Evolutionary conservation across 2,797 vertebrate genomes (phyloP), one percentile per base, ranked within the genome.

Genomic region (Oreochromis grahami): DNA sequence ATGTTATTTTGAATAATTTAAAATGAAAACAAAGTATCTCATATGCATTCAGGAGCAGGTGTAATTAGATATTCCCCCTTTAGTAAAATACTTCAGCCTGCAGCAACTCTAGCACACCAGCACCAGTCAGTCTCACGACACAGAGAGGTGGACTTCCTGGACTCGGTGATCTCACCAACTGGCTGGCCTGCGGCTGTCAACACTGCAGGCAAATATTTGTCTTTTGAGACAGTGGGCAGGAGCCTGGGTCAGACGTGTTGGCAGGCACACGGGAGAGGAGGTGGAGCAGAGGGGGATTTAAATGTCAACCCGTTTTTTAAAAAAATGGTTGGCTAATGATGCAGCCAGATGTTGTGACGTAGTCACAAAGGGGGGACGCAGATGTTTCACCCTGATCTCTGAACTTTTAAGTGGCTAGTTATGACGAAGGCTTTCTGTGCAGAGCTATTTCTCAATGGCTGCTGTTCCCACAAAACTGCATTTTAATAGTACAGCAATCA

Each of bases 151-250:
- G 88, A 88, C 87, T 85, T 63, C 32, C 21, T 87, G 78, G 85
- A 88, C 85, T 52, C 15, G 8, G 32, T 90, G 86, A 89, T 53
- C 68, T 91, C 86, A 88, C 51, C 32, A n/a, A 80, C 48, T 24
- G 68, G 83, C 84, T 24, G 76, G 51, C 86, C 58, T 26, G 4
- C 91, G 53, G 79, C 91, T 94, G 88, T 93, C 87, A 84, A 94
- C 92, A 95, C 91, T 79, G 29, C 76, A 43, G 84, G 89, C 93
- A 96, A 96, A 96, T 96, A 96, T 96, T 96, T 96, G 94, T 91
- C 90, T 92, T 91, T 85, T 87, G 81, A 90, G 82, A 92, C 83
- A 90, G 82, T 77, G 80, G 86, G 55, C 55, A 80, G 34, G 19
- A 51, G 8, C 77, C 32, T 19, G 19, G 60, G 83, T 78, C 4